phyloP scores from a whole-genome alignment of 2,797 vertebrate genomes.

The Helostoma temminkii region DNA sequence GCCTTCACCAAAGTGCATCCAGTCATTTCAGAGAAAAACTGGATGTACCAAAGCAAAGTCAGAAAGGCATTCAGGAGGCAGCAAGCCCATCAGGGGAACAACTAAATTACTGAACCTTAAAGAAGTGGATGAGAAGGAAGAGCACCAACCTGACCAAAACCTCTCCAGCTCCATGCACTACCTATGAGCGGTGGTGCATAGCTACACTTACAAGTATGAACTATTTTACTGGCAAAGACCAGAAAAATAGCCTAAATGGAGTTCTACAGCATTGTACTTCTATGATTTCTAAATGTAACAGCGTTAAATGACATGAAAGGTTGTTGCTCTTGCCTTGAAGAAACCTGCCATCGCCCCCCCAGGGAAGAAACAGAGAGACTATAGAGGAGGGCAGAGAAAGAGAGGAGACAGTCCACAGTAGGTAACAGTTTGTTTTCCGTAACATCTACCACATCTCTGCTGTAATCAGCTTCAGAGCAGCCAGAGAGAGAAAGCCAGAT shows the following conservation, averaged over 20 bases:
- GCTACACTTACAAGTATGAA: constrained; percentile 39
- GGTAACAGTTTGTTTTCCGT: constrained; percentile 47
- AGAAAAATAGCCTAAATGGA: constrained; percentile 74
- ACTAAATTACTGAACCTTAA: constrained; percentile 28
- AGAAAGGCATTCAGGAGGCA: constrained; percentile 61
- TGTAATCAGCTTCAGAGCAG: constrained; percentile 56
- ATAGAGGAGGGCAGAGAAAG: constrained; percentile 50
- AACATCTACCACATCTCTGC: constrained; percentile 45
- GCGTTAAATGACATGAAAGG: constrained; percentile 58
- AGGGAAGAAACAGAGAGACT: constrained; percentile 82
- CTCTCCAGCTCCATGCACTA: constrained; percentile 56
- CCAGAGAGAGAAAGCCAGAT: constrained; percentile 59
- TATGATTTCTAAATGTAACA: constrained; percentile 51
- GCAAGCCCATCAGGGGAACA: constrained; percentile 49
- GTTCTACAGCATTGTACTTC: constrained; percentile 26
- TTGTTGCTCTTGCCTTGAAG: constrained; percentile 84
- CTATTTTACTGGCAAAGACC: constrained; percentile 73
- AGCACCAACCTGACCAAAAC: constrained; percentile 77
- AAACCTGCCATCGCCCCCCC: constrained; percentile 83
- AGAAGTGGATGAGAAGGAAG: constrained; percentile 66
- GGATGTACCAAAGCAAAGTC: constrained; percentile 37
- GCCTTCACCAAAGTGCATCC: constrained; percentile 48
- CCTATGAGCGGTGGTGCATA: constrained; percentile 53
- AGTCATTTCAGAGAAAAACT: constrained; percentile 35
- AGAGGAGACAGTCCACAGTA: constrained; percentile 66